Evolutionary conservation across 2,113 vertebrate genomes (phyloP), one percentile per base, ranked within the genome.

Genomic region (Bambusicola thoracicus): DNA sequence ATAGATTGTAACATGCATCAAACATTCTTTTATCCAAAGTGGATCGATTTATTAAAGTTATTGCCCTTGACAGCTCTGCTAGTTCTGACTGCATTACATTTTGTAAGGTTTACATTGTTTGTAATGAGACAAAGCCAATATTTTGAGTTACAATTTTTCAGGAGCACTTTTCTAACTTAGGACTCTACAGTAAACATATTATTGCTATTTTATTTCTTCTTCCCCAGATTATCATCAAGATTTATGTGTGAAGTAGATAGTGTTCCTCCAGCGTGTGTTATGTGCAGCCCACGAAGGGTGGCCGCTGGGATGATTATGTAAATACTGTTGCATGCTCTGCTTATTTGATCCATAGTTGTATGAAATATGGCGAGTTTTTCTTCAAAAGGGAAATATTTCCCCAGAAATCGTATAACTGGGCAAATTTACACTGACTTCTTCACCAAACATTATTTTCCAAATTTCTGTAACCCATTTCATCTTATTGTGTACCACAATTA

Each of bases 271-370:
- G 12, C 78, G 80, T 94, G 55, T 95, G 62, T 96, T 97, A 56
- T 17, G 41, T 17, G 66, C 96, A 92, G 73, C 74, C 70, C 78
- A 76, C 46, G 48, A 88, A 91, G 86, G 90, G 88, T 1, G 8
- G 63, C 49, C 93, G 61, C 4, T 27, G 67, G 49, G 92, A 70
- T 88, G 81, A 85, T 79, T 92, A 32, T 94, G 20, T 95, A 97
- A 92, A 95, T 96, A 88, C 87, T 97, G 76, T 91, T 97, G 94
- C 94, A 97, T 97, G 96, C 90, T 94, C 59, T 96, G 88, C 76
- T 90, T 92, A 92, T 94, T 89, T 96, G 74, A 79, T 86, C 80
- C 87, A 78, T 78, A 79, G 67, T 41, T 87, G 36, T 93, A 86
- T 77, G 48, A 91, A 95, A 81, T 90, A 89, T 11, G 56, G 69